phyloP scores from a whole-genome alignment of 1,140 invertebrate species.

The Akabosia matsudoensis region DNA sequence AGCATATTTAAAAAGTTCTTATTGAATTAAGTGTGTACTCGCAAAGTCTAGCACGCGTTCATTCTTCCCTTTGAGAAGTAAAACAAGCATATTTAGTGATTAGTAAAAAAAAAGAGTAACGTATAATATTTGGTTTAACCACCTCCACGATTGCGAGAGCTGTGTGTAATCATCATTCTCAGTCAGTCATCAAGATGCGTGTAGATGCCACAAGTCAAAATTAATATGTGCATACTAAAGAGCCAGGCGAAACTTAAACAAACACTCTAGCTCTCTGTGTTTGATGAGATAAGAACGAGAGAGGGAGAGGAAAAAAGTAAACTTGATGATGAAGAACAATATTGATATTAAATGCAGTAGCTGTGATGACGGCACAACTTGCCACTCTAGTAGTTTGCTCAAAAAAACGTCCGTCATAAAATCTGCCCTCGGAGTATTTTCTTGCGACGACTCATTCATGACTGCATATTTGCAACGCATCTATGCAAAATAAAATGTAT shows the following conservation, averaged over 20 bases:
- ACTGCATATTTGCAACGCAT: too few species aligned
- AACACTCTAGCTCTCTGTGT: background rate
- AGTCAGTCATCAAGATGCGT: too few species aligned
- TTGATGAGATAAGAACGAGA: conserved; percentile 1
- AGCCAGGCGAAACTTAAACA: background rate
- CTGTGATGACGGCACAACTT: background rate
- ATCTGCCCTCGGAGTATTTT: background rate
- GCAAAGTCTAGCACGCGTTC: background rate
- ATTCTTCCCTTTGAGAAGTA: too few species aligned
- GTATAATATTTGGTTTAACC: too few species aligned
- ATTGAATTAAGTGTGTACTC: background rate
- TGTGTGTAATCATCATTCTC: background rate
- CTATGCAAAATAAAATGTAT: background rate
- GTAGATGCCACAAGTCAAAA: conserved; percentile 1
- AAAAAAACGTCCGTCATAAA: background rate
- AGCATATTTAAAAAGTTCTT: background rate
- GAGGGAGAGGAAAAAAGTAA: too few species aligned
- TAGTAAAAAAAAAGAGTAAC: too few species aligned
- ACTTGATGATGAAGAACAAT: conserved; percentile 10
- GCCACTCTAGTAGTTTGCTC: background rate
- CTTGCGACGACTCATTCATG: too few species aligned
- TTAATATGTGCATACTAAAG: conserved; percentile 24
- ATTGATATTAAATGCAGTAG: conserved; percentile 12
- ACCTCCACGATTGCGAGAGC: too few species aligned
- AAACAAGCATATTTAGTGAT: too few species aligned